These are phyloP conservation scores for Polypedilum vanderplanki DNA, from an alignment of 1,140 invertebrate genomes.

Conservation along the genomic window DNA sequence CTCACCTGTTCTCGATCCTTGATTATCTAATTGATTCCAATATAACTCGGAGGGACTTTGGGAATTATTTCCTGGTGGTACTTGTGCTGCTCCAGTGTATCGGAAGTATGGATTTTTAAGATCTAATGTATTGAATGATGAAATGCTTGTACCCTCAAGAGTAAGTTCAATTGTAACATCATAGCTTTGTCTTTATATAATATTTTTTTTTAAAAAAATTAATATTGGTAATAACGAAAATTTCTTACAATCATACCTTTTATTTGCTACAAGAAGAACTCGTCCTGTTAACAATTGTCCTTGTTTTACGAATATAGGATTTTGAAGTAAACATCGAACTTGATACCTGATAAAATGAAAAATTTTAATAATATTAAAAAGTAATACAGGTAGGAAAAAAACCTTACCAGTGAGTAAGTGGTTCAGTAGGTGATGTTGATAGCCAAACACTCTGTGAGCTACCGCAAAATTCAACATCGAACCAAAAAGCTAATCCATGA, in stretches of 20 bases:
- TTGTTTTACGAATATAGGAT: conserved; percentile 89
- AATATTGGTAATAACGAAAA: too few species aligned
- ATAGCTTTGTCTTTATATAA: conserved; percentile 76
- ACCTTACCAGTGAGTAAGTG: conserved; percentile 92
- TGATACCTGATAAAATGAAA: conserved; percentile 59
- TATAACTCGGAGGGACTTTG: conserved; percentile 87
- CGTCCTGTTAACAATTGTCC: conserved; percentile 85
- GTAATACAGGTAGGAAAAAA: neutral
- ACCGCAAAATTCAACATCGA: conserved; percentile 98
- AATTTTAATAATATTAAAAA: neutral
- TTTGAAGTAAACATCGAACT: conserved; percentile 90
- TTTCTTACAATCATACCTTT: conserved; percentile 54
- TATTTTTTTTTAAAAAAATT: conserved; percentile 32
- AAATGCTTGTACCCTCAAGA: conserved; percentile 78
- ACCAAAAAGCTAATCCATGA: conserved; percentile 99
- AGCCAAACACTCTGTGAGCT: conserved; percentile 88
- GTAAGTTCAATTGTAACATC: conserved; percentile 95
- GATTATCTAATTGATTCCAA: conserved; percentile 77
- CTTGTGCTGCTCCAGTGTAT: conserved; percentile 79
- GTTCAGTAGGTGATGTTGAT: conserved; percentile 96
- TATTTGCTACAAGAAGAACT: conserved; percentile 86
- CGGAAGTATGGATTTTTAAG: conserved; percentile 98
- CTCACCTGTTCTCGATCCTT: conserved; percentile 40
- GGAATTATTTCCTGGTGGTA: conserved; percentile 79
- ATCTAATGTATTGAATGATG: conserved; percentile 86